Evolutionary conservation across 2,113 vertebrate genomes (phyloP).

Genomic region (Campylorhamphus procurvoides): DNA sequence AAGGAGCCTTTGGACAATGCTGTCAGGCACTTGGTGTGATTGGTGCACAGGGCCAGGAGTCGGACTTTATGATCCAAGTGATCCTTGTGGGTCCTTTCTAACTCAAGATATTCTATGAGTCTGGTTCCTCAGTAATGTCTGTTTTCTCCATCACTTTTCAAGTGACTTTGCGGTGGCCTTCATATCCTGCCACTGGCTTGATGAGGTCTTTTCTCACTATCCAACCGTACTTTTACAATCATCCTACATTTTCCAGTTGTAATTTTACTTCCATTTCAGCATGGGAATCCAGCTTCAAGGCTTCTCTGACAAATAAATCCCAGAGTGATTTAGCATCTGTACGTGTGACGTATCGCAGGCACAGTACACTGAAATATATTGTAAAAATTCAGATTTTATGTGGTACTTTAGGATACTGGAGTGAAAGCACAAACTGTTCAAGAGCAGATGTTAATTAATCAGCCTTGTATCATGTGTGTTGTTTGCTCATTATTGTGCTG

Average conservation of each 20-base stretch:
- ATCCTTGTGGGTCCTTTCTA: not conserved
- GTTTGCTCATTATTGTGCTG: not conserved
- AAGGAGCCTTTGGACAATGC: not conserved
- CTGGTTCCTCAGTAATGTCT: not conserved
- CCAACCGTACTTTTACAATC: not conserved
- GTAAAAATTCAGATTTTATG: constrained; percentile 23
- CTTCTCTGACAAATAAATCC: constrained; percentile 12
- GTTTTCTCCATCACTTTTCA: not conserved
- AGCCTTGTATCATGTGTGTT: not conserved
- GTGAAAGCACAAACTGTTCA: constrained; percentile 8
- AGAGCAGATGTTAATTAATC: constrained; percentile 27
- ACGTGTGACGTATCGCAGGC: constrained; percentile 17
- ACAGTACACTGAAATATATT: not conserved
- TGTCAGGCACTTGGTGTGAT: not conserved
- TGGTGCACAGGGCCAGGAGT: not conserved
- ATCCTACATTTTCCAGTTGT: not conserved
- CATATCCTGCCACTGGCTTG: not conserved
- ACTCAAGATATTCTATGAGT: not conserved
- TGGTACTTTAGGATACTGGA: not conserved
- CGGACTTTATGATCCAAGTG: not conserved
- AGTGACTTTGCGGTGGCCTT: not conserved
- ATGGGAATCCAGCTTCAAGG: not conserved
- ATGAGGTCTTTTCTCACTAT: not conserved
- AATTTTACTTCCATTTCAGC: not conserved
- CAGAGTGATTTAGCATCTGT: not conserved